Conservation (phyloP, 2,888 invertebrate genomes). For the Aleiodes testaceus region DNA sequence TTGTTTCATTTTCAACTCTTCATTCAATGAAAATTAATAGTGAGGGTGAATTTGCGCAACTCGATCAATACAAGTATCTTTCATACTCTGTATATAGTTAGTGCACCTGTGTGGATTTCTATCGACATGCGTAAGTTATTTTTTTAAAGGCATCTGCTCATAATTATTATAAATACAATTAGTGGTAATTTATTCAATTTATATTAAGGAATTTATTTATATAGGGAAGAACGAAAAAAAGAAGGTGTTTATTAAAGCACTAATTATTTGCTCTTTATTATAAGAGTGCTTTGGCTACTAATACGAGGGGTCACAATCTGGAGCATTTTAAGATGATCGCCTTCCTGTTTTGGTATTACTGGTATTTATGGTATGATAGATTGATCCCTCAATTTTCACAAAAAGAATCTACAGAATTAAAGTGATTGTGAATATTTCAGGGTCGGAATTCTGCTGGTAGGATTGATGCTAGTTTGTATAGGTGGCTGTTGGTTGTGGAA, state of each 20-base stretch:
- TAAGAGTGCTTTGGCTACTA: conserved; percentile 82
- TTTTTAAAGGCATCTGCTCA: too few relatives aligned
- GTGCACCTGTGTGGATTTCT: conserved; percentile 15
- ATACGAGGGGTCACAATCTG: conserved; percentile 66
- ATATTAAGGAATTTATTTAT: too few relatives aligned
- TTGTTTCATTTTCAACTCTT: conserved; percentile 20
- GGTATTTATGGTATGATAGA: conserved; percentile 78
- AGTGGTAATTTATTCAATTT: too few relatives aligned
- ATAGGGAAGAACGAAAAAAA: too few relatives aligned
- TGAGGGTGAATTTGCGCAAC: conserved; percentile 41
- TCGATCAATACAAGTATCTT: conserved; percentile 60
- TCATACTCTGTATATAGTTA: conserved; percentile 45
- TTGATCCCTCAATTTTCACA: conserved; percentile 5
- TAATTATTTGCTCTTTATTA: conserved; percentile 1
- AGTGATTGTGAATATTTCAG: conserved; percentile 50
- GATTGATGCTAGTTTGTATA: conserved; percentile 80
- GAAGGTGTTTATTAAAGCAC: too few relatives aligned
- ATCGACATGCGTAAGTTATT: conserved; percentile 39
- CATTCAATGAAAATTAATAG: conserved; percentile 28
- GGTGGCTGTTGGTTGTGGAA: conserved; percentile 82
- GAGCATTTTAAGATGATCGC: conserved; percentile 74
- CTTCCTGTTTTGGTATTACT: conserved; percentile 81
- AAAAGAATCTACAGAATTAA: not conserved
- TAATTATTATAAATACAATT: too few relatives aligned
- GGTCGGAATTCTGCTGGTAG: conserved; percentile 78